Evolutionary conservation across 2,797 vertebrate genomes (phyloP).

Genomic region (Crenuchus spilurus): DNA sequence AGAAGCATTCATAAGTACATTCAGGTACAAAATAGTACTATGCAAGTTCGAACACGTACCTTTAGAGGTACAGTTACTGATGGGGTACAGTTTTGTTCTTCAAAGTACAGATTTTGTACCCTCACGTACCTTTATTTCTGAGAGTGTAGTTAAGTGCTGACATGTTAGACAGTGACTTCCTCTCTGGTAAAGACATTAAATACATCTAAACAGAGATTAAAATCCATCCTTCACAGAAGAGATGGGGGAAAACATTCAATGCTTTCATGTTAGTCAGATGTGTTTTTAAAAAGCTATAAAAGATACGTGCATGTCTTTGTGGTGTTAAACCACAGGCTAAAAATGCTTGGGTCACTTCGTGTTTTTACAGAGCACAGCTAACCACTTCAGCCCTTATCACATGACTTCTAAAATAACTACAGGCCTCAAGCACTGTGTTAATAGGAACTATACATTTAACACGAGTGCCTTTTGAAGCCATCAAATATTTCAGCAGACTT

Average conservation of each 20-base stretch:
- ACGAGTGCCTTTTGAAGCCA: not conserved
- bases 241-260: not conserved
- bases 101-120: no score
- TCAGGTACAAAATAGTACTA: no score
- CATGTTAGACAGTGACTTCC: not conserved
- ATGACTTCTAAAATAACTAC: not conserved
- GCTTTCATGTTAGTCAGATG: no score
- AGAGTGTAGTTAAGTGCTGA: no score
- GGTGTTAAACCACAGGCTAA: slow-evolving; percentile 3
- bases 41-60: no score
- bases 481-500: not conserved
- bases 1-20: no score
- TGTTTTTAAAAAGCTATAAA: not conserved
- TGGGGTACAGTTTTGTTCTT: no score
- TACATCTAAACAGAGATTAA: not conserved
- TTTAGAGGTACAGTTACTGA: no score
- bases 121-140: no score
- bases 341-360: not conserved
- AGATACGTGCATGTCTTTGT: not conserved
- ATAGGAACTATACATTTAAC: no score
- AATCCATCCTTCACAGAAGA: no score
- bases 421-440: not conserved
- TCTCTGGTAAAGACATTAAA: not conserved
- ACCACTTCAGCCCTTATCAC: not conserved
- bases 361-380: not conserved